Evolutionary conservation across 2,888 invertebrate genomes (phyloP), one percentile per base, ranked within the genome.

Genomic region (Megastigmus dorsalis): DNA sequence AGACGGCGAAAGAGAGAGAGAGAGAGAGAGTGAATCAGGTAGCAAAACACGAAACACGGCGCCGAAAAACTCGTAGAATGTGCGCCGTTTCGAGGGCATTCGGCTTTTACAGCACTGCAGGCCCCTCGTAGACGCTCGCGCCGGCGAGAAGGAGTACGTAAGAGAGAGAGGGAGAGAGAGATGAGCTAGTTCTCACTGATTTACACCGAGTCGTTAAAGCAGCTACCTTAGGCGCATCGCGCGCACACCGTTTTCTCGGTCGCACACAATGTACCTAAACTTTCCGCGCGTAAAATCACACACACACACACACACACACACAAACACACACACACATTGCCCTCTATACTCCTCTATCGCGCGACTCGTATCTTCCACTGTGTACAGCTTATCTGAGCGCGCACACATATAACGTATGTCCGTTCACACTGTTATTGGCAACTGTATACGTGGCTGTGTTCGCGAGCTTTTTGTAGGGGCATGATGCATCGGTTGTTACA

Each of bases 141-240:
- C 5, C 45, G 2, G 4, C n/a, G n/a, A n/a, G n/a, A n/a, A n/a
- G n/a, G n/a, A n/a, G n/a, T n/a, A n/a, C n/a, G n/a, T n/a, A n/a
- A n/a, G 28, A 41, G 28, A 15, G 10, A 41, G 28, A 50, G 36
- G 38, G 36, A 26, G 36, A 55, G 43, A 18, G 75, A 59, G 78
- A 77, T 78, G 76, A 71, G 66, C 68, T 75, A 70, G 73, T 77
- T 75, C 73, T 78, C 79, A 74, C 78, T 78, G 78, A 78, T 80
- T 79, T 79, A 80, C 76, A 76, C 75, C 70, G 33, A 74, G 74
- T 78, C 78, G 77, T 79, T 79, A 79, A 78, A 79, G 54, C 62
- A 43, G 33, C 63, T 66, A 71, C 48, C 60, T n/a, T 72, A 77
- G 66, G 55, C 38, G 18, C 15, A 4, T 33, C 75, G 71, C 26